A percentile compares a stretch with the other conserved stretches of the same genome.
phyloP scores from a whole-genome alignment of 2,113 vertebrate species.

The Zosterops pallidus region DNA sequence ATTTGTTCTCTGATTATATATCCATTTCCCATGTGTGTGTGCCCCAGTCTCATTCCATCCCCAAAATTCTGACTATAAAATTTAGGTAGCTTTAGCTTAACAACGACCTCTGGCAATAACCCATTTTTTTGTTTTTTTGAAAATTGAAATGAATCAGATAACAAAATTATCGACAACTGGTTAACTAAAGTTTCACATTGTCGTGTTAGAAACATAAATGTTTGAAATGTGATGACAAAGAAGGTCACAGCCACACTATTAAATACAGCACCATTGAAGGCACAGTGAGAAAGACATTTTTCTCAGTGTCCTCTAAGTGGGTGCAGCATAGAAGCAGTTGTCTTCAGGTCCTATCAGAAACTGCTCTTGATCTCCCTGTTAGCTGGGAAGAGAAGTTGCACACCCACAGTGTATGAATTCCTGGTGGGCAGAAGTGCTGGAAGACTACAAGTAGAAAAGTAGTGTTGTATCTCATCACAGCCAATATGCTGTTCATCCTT shows the following conservation, averaged over 20 bases:
- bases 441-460: not conserved
- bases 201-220: not conserved
- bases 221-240: not conserved
- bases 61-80: not conserved
- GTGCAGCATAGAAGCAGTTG: not conserved
- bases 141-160: not conserved
- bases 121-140: not conserved
- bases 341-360: not conserved
- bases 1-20: not conserved
- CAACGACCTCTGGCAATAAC: not conserved
- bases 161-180: not conserved
- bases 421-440: not conserved
- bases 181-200: not conserved
- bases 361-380: not conserved
- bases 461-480: not conserved
- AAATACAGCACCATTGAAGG: accelerated
- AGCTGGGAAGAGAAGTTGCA: not conserved
- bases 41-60: not conserved
- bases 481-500: not conserved
- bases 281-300: not conserved
- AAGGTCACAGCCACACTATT: not conserved
- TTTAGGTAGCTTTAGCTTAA: not conserved
- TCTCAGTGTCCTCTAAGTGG: not conserved
- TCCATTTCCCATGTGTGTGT: not conserved
- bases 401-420: not conserved